Percentiles rank a stretch among this genome's conserved stretches.
phyloP scores from a whole-genome alignment of 2,113 vertebrate genomes.

The Leucosticte australis region DNA sequence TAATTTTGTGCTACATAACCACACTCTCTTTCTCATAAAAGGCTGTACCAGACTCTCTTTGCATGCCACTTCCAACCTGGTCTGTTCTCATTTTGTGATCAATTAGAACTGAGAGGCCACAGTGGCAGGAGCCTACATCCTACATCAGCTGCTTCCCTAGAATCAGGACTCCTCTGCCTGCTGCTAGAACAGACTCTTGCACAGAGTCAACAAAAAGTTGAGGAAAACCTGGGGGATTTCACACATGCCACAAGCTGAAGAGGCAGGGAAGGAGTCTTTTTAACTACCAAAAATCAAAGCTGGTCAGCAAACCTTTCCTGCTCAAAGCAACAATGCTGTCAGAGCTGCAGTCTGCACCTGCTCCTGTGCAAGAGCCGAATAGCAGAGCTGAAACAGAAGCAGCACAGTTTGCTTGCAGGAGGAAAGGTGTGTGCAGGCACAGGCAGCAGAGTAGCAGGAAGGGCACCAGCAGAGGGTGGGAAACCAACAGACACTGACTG shows the following conservation, averaged over 20 bases:
- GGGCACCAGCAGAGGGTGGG: neutral
- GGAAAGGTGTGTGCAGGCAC: neutral
- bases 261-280: neutral
- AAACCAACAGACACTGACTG: neutral
- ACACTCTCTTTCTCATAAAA: neutral
- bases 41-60: neutral
- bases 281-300: neutral
- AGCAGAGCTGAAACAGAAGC: neutral
- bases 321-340: neutral
- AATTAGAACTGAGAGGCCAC: neutral
- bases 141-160: neutral
- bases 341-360: neutral
- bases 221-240: neutral
- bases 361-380: fast-evolving
- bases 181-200: neutral
- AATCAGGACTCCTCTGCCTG: neutral
- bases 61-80: neutral
- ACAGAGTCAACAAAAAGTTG: neutral
- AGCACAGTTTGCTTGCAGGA: neutral
- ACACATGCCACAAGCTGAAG: neutral
- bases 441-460: neutral
- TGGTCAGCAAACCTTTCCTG: neutral
- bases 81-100: neutral
- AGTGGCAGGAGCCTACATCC: fast-evolving
- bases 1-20: neutral